A percentile compares a stretch with the other conserved stretches of the same genome.
Conservation (phyloP, 2,113 vertebrate species). For the Pao palembangensis region DNA sequence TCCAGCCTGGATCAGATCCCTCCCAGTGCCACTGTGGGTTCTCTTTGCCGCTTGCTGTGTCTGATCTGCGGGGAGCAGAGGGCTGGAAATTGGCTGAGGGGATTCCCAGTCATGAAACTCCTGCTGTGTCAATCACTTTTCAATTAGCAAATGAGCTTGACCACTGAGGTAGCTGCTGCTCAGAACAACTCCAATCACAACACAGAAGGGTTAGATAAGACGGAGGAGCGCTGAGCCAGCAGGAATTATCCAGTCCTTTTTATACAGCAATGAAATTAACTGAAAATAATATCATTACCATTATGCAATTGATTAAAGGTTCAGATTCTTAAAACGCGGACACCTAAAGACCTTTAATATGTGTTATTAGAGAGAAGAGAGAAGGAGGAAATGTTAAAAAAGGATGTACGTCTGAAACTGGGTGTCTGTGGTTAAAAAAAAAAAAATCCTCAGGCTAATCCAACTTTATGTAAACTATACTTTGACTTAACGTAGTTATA, state of each 20-base stretch:
- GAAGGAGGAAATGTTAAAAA: background rate
- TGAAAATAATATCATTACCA: conserved; percentile 56
- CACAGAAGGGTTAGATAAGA: conserved; percentile 23
- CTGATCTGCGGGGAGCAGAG: conserved; percentile 4
- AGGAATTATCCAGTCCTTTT: conserved; percentile 34
- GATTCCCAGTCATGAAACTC: conserved; percentile 55
- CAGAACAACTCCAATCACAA: conserved; percentile 22
- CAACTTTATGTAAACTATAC: too few species aligned
- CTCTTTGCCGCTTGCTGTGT: background rate
- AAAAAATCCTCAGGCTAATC: too few species aligned
- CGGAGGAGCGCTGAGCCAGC: conserved; percentile 56
- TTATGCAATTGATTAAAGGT: conserved; percentile 43
- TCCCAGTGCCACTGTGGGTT: background rate
- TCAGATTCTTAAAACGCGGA: conserved; percentile 5
- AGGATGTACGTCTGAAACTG: too few species aligned
- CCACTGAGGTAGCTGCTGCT: conserved; percentile 21
- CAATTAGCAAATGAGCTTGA: conserved; percentile 67
- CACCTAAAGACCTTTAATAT: too few species aligned
- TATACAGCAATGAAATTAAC: conserved; percentile 50
- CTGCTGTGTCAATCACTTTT: conserved; percentile 65
- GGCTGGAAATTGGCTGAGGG: conserved; percentile 43
- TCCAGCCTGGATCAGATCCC: conserved; percentile 6
- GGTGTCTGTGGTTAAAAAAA: too few species aligned
- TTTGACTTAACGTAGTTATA: too few species aligned
- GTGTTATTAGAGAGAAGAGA: background rate